Evolutionary conservation across 2,888 invertebrate species (phyloP), one percentile per base, ranked within the genome.

Genomic region (Chymomyza amoena): DNA sequence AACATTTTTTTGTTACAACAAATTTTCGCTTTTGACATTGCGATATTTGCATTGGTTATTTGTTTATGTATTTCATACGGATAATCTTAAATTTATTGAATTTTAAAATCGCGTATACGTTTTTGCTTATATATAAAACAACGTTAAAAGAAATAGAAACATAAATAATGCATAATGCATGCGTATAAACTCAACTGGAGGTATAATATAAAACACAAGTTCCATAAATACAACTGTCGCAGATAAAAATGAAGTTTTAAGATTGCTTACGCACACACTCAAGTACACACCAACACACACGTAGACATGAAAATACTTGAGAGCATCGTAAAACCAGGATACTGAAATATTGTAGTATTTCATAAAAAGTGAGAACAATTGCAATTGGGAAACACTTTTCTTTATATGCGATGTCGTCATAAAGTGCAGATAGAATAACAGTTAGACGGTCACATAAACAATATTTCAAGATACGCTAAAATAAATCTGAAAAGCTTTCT

Each of bases 81-180:
- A 88, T 85, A 87, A 88, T 88, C 90, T 88, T 87, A 89, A 87
- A 89, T 90, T 89, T 90, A 90, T 90, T 89, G 90, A 84, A 85
- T 87, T 87, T 87, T 82, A 76, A 80, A 87, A 75, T 72, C 70
- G 59, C 51, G 60, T 70, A 56, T 70, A 56, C 61, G 61, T 54
- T 4, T 45, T 45, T 45, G 39, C 13, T 45, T 45, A 45, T 45
- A 39, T 2, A 45, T 6, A 32, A 45, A 45, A 45, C 10, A 2
- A 45, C 39, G 39, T 0, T 45, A 45, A 45, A 45, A 45, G 64
- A 73, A 67, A 61, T 68, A 65, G 36, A 60, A 51, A 51, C 72
- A 73, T 87, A 78, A 87, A 83, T 83, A 78, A 61, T 76, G 51
- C 59, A 74, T 74, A 66, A 5, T 13, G 50, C 4, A 36, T 4